phyloP scores from a whole-genome alignment of 2,113 vertebrate genomes.

The Tragelaphus scriptus region DNA sequence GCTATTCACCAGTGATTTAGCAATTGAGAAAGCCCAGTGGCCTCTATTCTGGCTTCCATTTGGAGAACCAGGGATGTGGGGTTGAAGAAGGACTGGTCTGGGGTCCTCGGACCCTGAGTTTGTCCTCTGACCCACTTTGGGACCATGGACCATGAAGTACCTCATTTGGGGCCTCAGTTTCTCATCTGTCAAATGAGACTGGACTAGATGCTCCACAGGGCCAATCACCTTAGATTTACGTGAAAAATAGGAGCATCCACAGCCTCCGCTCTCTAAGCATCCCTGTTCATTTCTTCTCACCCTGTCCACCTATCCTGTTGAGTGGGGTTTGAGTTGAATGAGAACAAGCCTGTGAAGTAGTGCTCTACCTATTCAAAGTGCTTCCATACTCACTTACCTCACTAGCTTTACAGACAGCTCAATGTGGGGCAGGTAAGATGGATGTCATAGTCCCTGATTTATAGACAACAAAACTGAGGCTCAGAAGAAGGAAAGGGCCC shows the following conservation, averaged over 20 bases:
- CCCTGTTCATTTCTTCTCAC: not conserved
- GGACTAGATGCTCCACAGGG: not conserved
- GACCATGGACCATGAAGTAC: not conserved
- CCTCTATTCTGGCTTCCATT: not conserved
- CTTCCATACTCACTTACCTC: not conserved
- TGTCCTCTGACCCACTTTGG: not conserved
- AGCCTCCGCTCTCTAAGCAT: not conserved
- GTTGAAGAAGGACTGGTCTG: not conserved
- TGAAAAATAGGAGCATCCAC: not conserved
- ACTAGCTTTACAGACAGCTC: not conserved
- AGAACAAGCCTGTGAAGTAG: not conserved
- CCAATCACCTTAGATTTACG: not conserved
- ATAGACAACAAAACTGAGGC: not conserved
- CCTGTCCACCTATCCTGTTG: not conserved
- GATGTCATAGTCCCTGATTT: not conserved
- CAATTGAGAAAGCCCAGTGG: not conserved
- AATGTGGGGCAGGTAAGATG: not conserved
- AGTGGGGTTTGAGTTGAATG: not conserved
- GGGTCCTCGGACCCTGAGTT: not conserved
- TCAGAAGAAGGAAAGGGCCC: not conserved
- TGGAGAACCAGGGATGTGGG: not conserved
- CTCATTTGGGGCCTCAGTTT: not conserved
- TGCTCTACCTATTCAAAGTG: not conserved
- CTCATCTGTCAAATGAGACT: not conserved
- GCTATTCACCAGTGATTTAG: not conserved